phyloP scores from a whole-genome alignment of 2,888 invertebrate species.

The Dicycla oo region DNA sequence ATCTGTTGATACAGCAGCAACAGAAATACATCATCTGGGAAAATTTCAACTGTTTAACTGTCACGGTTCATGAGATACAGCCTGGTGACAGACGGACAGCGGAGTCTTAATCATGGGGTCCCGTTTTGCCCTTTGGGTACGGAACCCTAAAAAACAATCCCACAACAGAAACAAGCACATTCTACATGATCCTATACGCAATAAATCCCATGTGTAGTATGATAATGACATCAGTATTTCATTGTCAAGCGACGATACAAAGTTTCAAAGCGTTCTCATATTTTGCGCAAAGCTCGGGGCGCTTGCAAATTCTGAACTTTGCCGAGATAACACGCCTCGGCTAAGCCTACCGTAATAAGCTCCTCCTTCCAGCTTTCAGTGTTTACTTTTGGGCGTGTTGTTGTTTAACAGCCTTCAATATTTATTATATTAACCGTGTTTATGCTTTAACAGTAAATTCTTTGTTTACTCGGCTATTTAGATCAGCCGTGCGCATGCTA shows the following conservation, averaged over 20 bases:
- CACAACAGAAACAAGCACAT: not conserved
- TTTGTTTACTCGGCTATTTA: not conserved
- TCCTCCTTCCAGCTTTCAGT: constrained; percentile 65
- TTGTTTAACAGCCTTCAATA: constrained; percentile 64
- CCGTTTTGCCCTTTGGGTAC: too few relatives aligned
- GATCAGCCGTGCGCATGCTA: too few relatives aligned
- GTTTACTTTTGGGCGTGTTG: constrained; percentile 67
- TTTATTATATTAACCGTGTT: constrained; percentile 56
- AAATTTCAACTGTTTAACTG: too few relatives aligned
- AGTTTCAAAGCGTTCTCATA: constrained; percentile 71
- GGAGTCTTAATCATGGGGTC: too few relatives aligned
- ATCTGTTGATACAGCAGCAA: too few relatives aligned
- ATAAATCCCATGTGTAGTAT: constrained; percentile 43
- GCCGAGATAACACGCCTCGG: constrained; percentile 79
- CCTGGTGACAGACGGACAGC: too few relatives aligned
- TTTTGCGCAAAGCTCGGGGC: constrained; percentile 77
- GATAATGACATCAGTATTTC: constrained; percentile 71
- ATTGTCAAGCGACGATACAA: constrained; percentile 73
- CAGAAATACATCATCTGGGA: too few relatives aligned
- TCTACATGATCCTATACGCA: constrained; percentile 1
- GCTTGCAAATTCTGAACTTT: constrained; percentile 82
- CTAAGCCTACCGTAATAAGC: constrained; percentile 79
- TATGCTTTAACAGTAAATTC: constrained; percentile 21
- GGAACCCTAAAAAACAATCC: too few relatives aligned
- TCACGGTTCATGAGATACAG: too few relatives aligned